Base-by-base conservation (phyloP, 2,888 invertebrate genomes). In the Leucoma salicis region DNA sequence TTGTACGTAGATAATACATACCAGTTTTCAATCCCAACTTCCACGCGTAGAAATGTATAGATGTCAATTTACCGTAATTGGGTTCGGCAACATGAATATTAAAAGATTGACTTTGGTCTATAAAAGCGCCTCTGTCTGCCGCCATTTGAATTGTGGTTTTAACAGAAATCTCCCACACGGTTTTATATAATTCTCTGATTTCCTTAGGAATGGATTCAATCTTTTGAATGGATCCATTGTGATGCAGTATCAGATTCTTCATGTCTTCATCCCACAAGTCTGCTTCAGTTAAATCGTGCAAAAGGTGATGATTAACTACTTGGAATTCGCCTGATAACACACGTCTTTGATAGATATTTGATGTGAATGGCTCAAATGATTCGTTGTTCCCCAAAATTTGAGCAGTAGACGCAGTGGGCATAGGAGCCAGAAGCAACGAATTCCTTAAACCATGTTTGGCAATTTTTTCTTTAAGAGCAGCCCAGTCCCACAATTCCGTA, bases 371-470 rank as follows among this genome's bases (percentile, higher is more conserved):
- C 82, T 99, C 99, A 70, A 99, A 95, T 0, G 98, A 97, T 81
- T 99, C 99, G 77, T 99, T 99, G 76, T 99, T 99, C 12, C 99
- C 99, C 31, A 99, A 92, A 70, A 99, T 99, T 86, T 99, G 99
- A 2, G 99, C 99, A 0, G 99, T 99, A 0, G 99, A 98, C 6
- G 99, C 99, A 3, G 99, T 99, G 0, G 99, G 99, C 99, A 99
- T 99, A 0, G 99, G 99, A 0, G 99, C 99, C 51, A 99, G 62
- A 13, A 99, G 88, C 16, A 99, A 89, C 1, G 98, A 98, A 87
- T 99, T 99, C 42, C 99, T 91, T 0, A 99, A 90, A 7, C 99
- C 99, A 82, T 96, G 92, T 82, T 95, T 91, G 0, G 95, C 93
- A 59, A 99, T 98, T 74, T 95, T 95, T 35, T 89, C 91, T 79